Conservation (phyloP, 2,113 vertebrate genomes). For the Dolichallabes microphthalmus region DNA sequence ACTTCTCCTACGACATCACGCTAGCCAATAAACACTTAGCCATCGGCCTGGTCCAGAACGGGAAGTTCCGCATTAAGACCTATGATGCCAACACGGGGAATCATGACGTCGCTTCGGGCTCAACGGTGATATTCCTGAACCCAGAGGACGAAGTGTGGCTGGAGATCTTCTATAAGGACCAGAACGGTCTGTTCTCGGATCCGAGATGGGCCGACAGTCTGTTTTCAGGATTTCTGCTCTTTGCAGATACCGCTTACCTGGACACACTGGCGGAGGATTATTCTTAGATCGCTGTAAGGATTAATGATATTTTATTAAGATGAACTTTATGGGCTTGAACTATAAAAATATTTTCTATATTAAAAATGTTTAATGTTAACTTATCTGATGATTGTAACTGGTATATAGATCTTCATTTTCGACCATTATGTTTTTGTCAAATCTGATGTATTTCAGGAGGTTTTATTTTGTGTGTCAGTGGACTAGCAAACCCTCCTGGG, state of each 20-base stretch:
- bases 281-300: constrained; percentile 39
- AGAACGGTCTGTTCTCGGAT: constrained; percentile 95
- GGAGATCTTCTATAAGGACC: constrained; percentile 93
- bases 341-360: background rate
- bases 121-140: constrained; percentile 88
- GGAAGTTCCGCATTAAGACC: constrained; percentile 91
- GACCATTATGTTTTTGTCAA: background rate
- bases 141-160: constrained; percentile 97
- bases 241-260: constrained; percentile 90
- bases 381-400: background rate
- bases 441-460: background rate
- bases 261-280: constrained; percentile 88
- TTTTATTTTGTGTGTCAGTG: background rate
- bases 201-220: constrained; percentile 93
- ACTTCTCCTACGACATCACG: constrained; percentile 96
- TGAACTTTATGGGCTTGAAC: background rate
- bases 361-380: background rate
- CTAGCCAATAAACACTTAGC: constrained; percentile 97
- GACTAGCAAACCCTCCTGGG: too few relatives aligned
- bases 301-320: background rate
- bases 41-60: constrained; percentile 90
- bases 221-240: constrained; percentile 95
- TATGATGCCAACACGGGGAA: constrained; percentile 97
- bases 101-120: constrained; percentile 93
- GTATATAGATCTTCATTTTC: background rate